These are phyloP conservation scores for Anser cygnoides DNA, from an alignment of 2,113 vertebrate species.

Conservation along the genomic window DNA sequence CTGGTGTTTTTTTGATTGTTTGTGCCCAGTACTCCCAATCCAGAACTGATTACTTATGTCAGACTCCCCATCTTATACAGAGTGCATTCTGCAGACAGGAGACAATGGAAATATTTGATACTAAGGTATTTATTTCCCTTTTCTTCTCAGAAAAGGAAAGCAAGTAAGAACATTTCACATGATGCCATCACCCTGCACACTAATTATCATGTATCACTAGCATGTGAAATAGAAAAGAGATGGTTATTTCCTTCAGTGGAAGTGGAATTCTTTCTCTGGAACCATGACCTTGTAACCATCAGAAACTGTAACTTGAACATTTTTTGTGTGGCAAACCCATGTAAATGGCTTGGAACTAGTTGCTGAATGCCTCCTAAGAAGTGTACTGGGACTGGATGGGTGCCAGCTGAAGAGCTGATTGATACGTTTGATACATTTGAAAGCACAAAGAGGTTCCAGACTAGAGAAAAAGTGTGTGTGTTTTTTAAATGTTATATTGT, in stretches of 20 bases:
- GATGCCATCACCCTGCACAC: accelerated
- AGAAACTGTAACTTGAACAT: background rate
- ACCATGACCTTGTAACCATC: background rate
- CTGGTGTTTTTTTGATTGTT: background rate
- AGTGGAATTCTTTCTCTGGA: background rate
- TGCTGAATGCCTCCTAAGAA: background rate
- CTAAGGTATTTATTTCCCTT: background rate
- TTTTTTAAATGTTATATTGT: too few relatives aligned
- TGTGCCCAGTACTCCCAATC: background rate
- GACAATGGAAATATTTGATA: background rate
- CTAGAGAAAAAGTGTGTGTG: background rate
- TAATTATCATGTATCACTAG: accelerated
- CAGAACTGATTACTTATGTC: background rate
- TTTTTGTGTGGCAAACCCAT: background rate
- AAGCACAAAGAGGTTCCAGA: background rate
- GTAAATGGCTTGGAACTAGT: background rate
- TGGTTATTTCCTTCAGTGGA: background rate
- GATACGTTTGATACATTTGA: background rate
- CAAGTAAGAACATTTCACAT: background rate
- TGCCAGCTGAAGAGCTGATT: background rate
- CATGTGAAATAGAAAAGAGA: background rate
- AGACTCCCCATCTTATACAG: too few relatives aligned
- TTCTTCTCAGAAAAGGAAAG: background rate
- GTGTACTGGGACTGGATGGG: background rate
- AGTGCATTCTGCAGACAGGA: background rate